These are phyloP conservation scores for Bombus sylvicola DNA, from an alignment of 1,140 invertebrate genomes.

Conservation along the genomic window DNA sequence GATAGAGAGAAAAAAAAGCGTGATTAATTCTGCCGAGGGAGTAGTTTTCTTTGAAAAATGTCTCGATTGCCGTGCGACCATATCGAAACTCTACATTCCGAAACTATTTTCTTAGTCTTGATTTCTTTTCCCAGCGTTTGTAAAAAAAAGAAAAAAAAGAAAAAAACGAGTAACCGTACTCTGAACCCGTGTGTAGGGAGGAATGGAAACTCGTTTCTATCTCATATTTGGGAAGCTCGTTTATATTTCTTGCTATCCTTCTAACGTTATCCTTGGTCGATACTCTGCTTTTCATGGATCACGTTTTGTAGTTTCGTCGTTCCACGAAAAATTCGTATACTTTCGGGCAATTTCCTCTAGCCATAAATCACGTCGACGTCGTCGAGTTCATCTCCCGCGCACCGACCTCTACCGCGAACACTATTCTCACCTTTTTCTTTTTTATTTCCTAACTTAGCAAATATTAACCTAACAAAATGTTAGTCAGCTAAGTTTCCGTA, in stretches of 20 bases:
- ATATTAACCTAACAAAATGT: constrained; percentile 16
- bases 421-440: constrained; percentile 48
- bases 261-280: constrained; percentile 62
- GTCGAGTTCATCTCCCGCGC: constrained; percentile 59
- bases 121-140: background rate
- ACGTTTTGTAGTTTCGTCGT: constrained; percentile 60
- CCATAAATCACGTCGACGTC: constrained; percentile 68
- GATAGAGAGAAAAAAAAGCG: constrained; percentile 40
- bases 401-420: constrained; percentile 52
- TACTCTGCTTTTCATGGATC: constrained; percentile 60
- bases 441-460: background rate
- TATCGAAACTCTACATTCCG: constrained; percentile 2
- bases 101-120: constrained; percentile 12
- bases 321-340: constrained; percentile 67
- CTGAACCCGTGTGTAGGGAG: background rate
- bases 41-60: constrained; percentile 59
- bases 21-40: constrained; percentile 60
- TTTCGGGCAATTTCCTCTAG: constrained; percentile 69
- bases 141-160: background rate
- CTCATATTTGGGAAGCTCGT: constrained; percentile 10
- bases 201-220: constrained; percentile 28
- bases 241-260: constrained; percentile 54
- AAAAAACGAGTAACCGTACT: background rate
- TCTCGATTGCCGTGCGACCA: constrained; percentile 28
- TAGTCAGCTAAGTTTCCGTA: constrained; percentile 17